A percentile compares a stretch with the other conserved stretches of the same genome.
These are phyloP conservation scores for Heliconius hewitsoni DNA, from an alignment of 1,140 invertebrate genomes.

Conservation along the genomic window DNA sequence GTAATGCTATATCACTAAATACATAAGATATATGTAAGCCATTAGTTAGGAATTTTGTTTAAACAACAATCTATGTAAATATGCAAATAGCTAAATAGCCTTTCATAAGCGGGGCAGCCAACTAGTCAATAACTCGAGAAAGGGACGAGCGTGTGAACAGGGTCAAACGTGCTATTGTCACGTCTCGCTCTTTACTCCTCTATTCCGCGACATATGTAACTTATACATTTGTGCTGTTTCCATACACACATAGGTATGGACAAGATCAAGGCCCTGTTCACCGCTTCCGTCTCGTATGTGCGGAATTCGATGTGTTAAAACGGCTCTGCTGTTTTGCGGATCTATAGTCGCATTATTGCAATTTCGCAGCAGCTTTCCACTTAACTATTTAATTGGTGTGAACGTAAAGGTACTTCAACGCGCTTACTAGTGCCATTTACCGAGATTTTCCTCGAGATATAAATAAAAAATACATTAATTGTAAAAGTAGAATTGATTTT, in stretches of 20 bases:
- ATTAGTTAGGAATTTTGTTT: slow-evolving; percentile 43
- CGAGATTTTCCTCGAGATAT: background rate
- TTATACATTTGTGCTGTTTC: slow-evolving; percentile 49
- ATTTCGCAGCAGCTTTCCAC: slow-evolving; percentile 55
- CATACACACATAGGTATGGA: slow-evolving; percentile 38
- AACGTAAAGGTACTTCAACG: slow-evolving; percentile 27
- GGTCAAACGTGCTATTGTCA: slow-evolving; percentile 72
- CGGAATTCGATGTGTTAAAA: slow-evolving; percentile 61
- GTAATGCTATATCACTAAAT: slow-evolving; percentile 13
- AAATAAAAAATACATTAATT: background rate
- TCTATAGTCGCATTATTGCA: slow-evolving; percentile 58
- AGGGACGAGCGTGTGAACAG: slow-evolving; percentile 73
- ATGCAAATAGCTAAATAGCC: slow-evolving; percentile 55
- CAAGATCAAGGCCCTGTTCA: slow-evolving; percentile 65
- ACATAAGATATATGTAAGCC: slow-evolving; percentile 22
- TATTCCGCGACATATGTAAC: slow-evolving; percentile 59
- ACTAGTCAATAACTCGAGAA: slow-evolving; percentile 71
- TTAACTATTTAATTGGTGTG: slow-evolving; percentile 49
- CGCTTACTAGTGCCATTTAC: slow-evolving; percentile 24
- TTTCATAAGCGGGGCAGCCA: slow-evolving; percentile 60
- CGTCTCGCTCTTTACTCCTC: slow-evolving; percentile 51
- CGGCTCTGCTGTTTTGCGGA: slow-evolving; percentile 54
- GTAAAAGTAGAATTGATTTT: background rate
- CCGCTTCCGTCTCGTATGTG: slow-evolving; percentile 66
- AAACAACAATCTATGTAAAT: slow-evolving; percentile 43